Evolutionary conservation across 2,888 invertebrate species (phyloP), one percentile per base, ranked within the genome.

Genomic region (Cantharis rustica): DNA sequence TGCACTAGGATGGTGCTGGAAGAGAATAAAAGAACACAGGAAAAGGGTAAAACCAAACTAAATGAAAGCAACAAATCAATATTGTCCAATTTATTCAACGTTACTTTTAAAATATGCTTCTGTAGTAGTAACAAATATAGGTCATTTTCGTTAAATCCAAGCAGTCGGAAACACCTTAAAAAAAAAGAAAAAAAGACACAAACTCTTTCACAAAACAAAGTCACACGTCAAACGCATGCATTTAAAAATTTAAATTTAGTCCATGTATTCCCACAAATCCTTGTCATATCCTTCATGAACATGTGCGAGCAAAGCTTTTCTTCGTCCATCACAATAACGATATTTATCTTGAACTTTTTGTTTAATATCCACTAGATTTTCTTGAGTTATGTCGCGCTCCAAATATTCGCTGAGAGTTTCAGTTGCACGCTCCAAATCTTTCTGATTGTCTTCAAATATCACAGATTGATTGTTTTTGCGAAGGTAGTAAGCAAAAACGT

Each of bases 241-340:
- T 23, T 68, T 68, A 75, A 26, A 68, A 68, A 31, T 26, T 23
- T 23, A 16, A 72, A 47, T 47, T 47, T 79, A 95, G 91, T 96
- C 96, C 89, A 94, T 95, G 89, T 96, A 97, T 86, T 96, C 95
- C 99, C 99, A 99, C 94, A 97, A 95, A 87, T 98, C 98, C 90
- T 97, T 97, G 88, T 99, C 99, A 88, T 98, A 98, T 78, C 99
- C 99, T 90, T 99, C 99, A 88, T 98, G 96, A 62, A 99, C 99
- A 89, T 99, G 99, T 87, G 97, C 97, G 84, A 99, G 90, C 83
- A 99, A 91, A 79, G 97, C 98, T 90, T 96, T 96, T 84, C 99
- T 93, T 84, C 99, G 93, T 86, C 96, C 96, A 90, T 99, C 98
- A 90, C 99, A 99, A 89, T 99, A 99, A 90, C 97, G 94, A 90